Percentiles rank a stretch among this genome's conserved stretches.
These are phyloP conservation scores for Corapipo altera DNA, from an alignment of 2,113 vertebrate species.

Conservation along the genomic window DNA sequence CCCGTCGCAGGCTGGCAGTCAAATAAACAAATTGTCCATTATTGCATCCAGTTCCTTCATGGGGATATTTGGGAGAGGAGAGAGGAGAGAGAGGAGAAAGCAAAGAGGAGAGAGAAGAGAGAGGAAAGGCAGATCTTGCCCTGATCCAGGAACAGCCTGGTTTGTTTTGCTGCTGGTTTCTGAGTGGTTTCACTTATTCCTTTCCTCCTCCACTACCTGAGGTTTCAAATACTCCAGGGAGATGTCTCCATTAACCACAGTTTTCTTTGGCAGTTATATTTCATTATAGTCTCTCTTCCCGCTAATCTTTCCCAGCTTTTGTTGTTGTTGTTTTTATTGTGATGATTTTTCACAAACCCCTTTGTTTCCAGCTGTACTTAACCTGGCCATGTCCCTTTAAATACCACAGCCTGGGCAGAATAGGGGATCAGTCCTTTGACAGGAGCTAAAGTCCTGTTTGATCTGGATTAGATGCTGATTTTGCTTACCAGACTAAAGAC, in stretches of 20 bases:
- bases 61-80: background rate
- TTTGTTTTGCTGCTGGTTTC: constrained; percentile 15
- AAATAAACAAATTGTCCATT: background rate
- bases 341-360: constrained; percentile 22
- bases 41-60: background rate
- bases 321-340: constrained; percentile 26
- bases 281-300: constrained; percentile 20
- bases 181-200: constrained; percentile 41
- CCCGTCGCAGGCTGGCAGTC: background rate
- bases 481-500: constrained; percentile 69
- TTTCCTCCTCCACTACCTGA: constrained; percentile 54
- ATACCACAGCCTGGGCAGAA: constrained; percentile 47
- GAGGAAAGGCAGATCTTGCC: background rate
- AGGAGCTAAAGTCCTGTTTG: constrained; percentile 72
- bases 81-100: background rate
- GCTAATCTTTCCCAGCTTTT: constrained; percentile 18
- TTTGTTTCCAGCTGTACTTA: constrained; percentile 35
- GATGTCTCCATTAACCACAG: constrained; percentile 58
- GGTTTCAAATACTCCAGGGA: constrained; percentile 19
- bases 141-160: background rate
- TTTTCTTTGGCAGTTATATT: constrained; percentile 52
- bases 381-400: constrained; percentile 61
- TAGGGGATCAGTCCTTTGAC: constrained; percentile 65
- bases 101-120: background rate
- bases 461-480: constrained; percentile 71